Base-by-base conservation (phyloP, 2,113 vertebrate genomes). In the Pterocles orientalis region DNA sequence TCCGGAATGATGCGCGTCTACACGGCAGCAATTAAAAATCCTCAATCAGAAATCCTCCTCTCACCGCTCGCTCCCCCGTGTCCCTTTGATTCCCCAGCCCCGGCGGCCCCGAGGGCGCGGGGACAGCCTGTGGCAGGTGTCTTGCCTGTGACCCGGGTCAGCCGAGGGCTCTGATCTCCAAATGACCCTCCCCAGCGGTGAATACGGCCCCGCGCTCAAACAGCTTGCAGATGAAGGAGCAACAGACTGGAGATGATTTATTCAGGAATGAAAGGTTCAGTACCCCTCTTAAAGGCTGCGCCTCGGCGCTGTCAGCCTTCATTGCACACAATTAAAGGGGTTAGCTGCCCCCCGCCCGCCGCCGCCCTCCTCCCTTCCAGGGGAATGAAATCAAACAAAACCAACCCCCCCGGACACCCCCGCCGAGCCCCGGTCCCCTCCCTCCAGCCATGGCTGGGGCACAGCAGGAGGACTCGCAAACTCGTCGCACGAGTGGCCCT, bases 161-260 rank as follows among this genome's bases (percentile, higher is more conserved):
- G 0, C 2, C 65, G 13, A 84, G 95, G 96, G 94, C 94, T 97
- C 95, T 91, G 96, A 96, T 97, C 91, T 93, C 91, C 86, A 53
- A 41, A 65, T 93, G 97, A 96, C 95, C 97, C 91, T 92, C 89
- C 90, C 91, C 93, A 66, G 93, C 95, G 81, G 91, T 21, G 95
- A 69, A 77, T 50, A 47, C 4, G 82, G 11, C 19, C n/a, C 92
- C 77, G 8, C 26, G 21, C 95, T 79, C 92, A 72, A 75, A 96
- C 97, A 97, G 97, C 97, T 97, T 96, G 97, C 94, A 95, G 97
- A 96, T 96, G 97, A 97, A 90, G 97, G 95, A 86, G 96, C 97
- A 97, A 29, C 96, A 80, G 96, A 94, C 92, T 95, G 96, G 92
- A 95, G 96, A 96, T 93, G 96, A 97, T 97, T 96, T 97, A 97